Evolutionary conservation across 2,797 vertebrate species (phyloP).

Genomic region (Rhynchonycteris naso): DNA sequence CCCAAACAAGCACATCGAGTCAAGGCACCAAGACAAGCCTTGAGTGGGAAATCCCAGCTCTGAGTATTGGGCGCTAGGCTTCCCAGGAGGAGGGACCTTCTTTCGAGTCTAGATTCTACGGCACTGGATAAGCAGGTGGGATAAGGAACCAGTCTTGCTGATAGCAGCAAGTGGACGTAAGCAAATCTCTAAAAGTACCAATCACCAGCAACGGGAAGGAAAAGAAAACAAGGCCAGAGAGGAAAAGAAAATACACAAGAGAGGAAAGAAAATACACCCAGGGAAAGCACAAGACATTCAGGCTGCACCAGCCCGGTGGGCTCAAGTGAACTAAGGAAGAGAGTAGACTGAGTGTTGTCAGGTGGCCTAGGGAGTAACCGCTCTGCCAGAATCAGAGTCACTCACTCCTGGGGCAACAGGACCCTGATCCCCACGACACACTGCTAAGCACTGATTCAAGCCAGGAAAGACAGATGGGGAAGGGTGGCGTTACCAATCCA

Average conservation of each 20-base stretch:
- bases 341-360: neutral
- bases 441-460: neutral
- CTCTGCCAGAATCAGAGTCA: neutral
- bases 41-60: neutral
- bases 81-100: neutral
- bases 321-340: neutral
- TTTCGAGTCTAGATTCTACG: neutral
- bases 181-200: neutral
- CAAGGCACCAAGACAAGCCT: neutral
- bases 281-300: neutral
- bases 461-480: neutral
- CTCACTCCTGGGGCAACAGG: neutral
- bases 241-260: neutral
- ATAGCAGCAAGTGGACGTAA: neutral
- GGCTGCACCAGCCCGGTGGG: neutral
- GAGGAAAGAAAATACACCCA: neutral
- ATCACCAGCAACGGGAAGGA: neutral
- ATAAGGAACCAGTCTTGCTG: slow-evolving; percentile 25
- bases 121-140: neutral
- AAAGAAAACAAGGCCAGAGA: neutral
- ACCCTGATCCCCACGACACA: neutral
- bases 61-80: neutral
- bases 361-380: neutral
- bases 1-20: neutral
- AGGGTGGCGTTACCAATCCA: neutral